phyloP scores from a whole-genome alignment of 1,140 invertebrate genomes.

The Pseudobourletiella spinata region DNA sequence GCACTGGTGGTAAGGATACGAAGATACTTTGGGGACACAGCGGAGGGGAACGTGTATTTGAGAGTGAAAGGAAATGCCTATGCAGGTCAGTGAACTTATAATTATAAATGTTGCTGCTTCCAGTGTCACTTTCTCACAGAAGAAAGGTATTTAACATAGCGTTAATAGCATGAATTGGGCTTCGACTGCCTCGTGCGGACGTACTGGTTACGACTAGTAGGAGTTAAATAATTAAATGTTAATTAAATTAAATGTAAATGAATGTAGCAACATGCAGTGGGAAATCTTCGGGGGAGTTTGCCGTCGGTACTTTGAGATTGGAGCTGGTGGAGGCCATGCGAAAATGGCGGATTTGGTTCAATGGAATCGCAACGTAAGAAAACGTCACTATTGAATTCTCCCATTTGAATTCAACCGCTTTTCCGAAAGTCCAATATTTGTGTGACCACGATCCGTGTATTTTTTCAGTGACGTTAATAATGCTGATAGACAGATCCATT shows the following conservation, averaged over 20 bases:
- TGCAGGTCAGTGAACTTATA: not conserved
- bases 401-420: no score
- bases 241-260: no score
- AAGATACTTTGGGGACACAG: not conserved
- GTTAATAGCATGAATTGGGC: no score
- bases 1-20: constrained; percentile 2
- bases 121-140: not conserved
- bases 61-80: constrained; percentile 1
- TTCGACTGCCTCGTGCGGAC: no score
- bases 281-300: constrained; percentile 17
- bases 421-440: no score
- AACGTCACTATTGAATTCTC: constrained; percentile 11
- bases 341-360: constrained; percentile 51
- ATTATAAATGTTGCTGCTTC: not conserved
- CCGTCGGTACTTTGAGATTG: constrained; percentile 44
- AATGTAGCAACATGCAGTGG: no score
- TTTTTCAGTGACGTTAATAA: not conserved
- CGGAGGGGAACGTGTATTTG: not conserved
- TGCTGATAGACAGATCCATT: constrained; percentile 4
- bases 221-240: no score
- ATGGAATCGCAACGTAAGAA: constrained; percentile 47
- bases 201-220: no score
- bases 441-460: not conserved
- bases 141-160: no score
- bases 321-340: constrained; percentile 46